These are phyloP conservation scores for Dinocampus coccinellae DNA, from an alignment of 2,888 invertebrate genomes.

Conservation along the genomic window DNA sequence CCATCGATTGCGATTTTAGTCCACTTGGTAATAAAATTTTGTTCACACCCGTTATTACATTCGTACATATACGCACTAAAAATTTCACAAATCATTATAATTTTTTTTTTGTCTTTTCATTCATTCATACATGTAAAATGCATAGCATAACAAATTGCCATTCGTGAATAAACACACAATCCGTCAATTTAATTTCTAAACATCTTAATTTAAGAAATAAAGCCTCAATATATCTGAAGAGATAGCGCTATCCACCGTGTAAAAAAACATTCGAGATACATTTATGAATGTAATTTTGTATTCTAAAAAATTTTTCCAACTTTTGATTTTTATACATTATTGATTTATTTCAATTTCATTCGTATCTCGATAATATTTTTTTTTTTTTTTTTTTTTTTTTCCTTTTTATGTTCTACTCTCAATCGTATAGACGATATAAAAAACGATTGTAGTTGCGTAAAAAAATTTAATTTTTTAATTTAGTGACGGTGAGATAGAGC, in stretches of 20 bases:
- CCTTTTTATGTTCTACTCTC: slow-evolving; percentile 29
- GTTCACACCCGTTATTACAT: slow-evolving; percentile 47
- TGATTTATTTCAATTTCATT: slow-evolving; percentile 39
- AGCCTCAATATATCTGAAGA: not conserved
- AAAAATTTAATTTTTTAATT: slow-evolving; percentile 3
- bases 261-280: not conserved
- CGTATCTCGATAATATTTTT: slow-evolving; percentile 14
- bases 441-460: not conserved
- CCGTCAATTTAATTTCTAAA: slow-evolving; percentile 1
- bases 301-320: slow-evolving; percentile 4
- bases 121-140: slow-evolving; percentile 28
- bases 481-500: slow-evolving; percentile 13
- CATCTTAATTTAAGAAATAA: not conserved
- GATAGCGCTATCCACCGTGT: not conserved
- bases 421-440: slow-evolving; percentile 25
- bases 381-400: slow-evolving; percentile 38
- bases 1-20: slow-evolving; percentile 70
- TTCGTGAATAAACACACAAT: slow-evolving; percentile 37
- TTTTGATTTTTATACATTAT: slow-evolving; percentile 35
- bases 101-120: slow-evolving; percentile 31
- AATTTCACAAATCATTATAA: slow-evolving; percentile 35
- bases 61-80: slow-evolving; percentile 41
- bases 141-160: slow-evolving; percentile 44
- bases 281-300: not conserved
- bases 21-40: slow-evolving; percentile 70